Evolutionary conservation across 2,797 vertebrate genomes (phyloP), one percentile per base, ranked within the genome.

Genomic region (Adrianichthys oophorus): DNA sequence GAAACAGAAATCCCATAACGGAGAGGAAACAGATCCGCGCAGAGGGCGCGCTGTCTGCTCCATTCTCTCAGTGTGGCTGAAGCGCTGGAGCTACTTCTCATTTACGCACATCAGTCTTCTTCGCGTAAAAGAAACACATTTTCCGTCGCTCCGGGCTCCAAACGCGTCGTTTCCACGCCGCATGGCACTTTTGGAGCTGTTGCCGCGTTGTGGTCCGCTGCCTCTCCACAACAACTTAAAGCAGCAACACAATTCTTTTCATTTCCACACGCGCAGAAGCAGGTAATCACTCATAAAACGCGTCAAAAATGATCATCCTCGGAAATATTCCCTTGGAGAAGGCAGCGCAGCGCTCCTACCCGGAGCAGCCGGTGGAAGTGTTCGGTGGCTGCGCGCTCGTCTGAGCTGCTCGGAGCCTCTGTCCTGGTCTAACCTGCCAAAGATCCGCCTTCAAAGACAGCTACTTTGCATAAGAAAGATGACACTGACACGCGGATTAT

Each of bases 401-500:
- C 68, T 85, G 89, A 90, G 89, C 83, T 62, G 84, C 74, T 86
- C 79, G 56, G 76, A 83, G 84, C 74, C 84, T 80, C 80, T 50
- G 89, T 92, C 90, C 91, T 76, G 79, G 86, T 85, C 90, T 87
- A 90, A 91, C 88, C 92, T 91, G 92, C 92, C 87, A 90, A 78
- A 91, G 92, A 93, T 91, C 94, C 94, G 94, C 95, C 95, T 96
- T 86, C 93, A 93, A 90, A 94, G 91, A 91, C 93, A 90, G 79
- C 91, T 89, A 85, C 91, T 98, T 98, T 95, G 93, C 96, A 97
- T 98, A 92, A 96, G 93, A 98, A 98, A 96, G 94, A 92, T 85
- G 91, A 93, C 91, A 93, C 92, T 92, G 94, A 94, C 94, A 94
- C 92, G 93, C 92, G 89, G 92, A 94, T 96, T 94, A 93, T 92